phyloP scores from a whole-genome alignment of 2,888 invertebrate species.

The Clitarchus hookeri region DNA sequence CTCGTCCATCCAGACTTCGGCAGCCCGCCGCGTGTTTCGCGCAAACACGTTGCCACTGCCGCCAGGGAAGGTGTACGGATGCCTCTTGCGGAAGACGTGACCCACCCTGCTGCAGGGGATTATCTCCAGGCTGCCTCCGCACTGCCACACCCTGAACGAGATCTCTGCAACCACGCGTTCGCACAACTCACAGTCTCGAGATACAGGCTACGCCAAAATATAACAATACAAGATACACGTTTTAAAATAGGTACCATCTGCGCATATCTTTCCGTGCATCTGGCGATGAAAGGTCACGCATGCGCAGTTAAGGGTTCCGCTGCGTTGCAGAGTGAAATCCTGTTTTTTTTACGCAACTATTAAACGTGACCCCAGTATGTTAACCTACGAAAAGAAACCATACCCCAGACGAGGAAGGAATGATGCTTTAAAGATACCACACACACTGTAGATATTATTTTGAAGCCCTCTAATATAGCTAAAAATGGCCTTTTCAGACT shows the following conservation, averaged over 20 bases:
- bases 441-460: too few relatives aligned
- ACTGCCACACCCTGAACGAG: conserved; percentile 94
- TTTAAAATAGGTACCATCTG: neutral
- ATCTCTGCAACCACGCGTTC: conserved; percentile 60
- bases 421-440: too few relatives aligned
- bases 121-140: conserved; percentile 95
- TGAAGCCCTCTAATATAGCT: too few relatives aligned
- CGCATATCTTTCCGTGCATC: too few relatives aligned
- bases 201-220: neutral
- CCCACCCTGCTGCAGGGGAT: conserved; percentile 96
- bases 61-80: conserved; percentile 97
- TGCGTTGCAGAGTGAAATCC: too few relatives aligned
- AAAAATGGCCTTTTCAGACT: too few relatives aligned
- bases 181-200: neutral
- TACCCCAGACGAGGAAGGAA: too few relatives aligned
- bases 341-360: too few relatives aligned
- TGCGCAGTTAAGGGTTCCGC: too few relatives aligned
- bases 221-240: neutral
- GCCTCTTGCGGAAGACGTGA: conserved; percentile 92
- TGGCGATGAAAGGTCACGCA: too few relatives aligned
- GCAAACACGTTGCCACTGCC: conserved; percentile 98
- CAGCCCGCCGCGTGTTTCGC: conserved; percentile 92
- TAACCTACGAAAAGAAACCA: too few relatives aligned
- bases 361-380: too few relatives aligned
- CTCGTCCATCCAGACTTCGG: conserved; percentile 99